These are phyloP conservation scores for Tupiocoris notatus DNA, from an alignment of 2,888 invertebrate species.

Conservation along the genomic window DNA sequence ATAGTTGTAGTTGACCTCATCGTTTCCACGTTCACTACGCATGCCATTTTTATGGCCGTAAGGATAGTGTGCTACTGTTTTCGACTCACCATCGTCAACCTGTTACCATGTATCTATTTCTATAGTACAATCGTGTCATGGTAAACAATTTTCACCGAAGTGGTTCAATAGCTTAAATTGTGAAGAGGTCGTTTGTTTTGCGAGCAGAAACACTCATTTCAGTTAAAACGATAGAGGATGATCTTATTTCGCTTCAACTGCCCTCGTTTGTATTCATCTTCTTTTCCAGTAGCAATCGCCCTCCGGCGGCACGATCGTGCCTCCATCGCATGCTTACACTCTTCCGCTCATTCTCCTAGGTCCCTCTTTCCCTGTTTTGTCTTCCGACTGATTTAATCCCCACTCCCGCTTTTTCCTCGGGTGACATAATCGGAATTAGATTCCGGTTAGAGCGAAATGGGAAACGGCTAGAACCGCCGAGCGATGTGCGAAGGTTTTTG, in stretches of 20 bases:
- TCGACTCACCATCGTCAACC: too few relatives aligned
- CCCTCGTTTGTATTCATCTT: neutral
- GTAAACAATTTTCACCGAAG: too few relatives aligned
- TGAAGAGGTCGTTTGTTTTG: neutral
- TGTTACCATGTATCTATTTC: too few relatives aligned
- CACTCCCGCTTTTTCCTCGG: neutral
- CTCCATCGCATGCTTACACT: neutral
- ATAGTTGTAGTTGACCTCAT: too few relatives aligned
- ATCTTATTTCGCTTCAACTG: neutral
- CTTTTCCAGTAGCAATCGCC: neutral
- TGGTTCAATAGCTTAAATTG: neutral
- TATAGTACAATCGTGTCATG: too few relatives aligned
- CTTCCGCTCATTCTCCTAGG: neutral
- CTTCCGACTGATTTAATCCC: constrained; percentile 20
- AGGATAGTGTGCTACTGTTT: too few relatives aligned
- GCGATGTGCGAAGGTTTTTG: neutral
- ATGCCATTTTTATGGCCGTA: too few relatives aligned
- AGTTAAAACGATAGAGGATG: neutral
- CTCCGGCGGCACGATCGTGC: neutral
- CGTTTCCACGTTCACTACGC: too few relatives aligned
- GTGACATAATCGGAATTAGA: neutral
- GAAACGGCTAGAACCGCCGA: neutral
- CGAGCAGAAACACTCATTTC: neutral
- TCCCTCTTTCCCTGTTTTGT: neutral
- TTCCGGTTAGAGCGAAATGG: neutral